A percentile compares a stretch with the other conserved stretches of the same genome.
Conservation (phyloP, 1,140 invertebrate genomes). For the Drosophila athabasca region DNA sequence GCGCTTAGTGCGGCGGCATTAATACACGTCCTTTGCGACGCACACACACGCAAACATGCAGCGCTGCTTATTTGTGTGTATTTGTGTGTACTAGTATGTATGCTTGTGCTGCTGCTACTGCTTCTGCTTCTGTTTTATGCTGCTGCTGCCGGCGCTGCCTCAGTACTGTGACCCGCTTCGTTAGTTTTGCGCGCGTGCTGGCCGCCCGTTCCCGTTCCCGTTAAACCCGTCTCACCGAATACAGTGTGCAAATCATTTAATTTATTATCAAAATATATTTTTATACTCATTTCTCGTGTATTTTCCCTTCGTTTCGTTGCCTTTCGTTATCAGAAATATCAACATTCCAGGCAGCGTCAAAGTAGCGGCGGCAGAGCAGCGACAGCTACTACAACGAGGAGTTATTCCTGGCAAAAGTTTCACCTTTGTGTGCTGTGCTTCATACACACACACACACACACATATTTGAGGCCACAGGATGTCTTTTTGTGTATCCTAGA, state of each 20-base stretch:
- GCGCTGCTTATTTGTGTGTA: conserved; percentile 8
- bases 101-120: conserved; percentile 20
- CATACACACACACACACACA: conserved; percentile 37
- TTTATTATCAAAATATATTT: conserved; percentile 79
- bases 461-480: conserved; percentile 55
- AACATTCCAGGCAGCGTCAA: conserved; percentile 29
- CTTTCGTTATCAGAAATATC: conserved; percentile 47
- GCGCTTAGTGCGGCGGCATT: conserved; percentile 75
- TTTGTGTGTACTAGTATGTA: conserved; percentile 4
- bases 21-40: conserved; percentile 54
- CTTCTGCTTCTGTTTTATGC: conserved; percentile 33
- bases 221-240: conserved; percentile 33
- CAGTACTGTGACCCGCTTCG: conserved; percentile 54
- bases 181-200: conserved; percentile 79
- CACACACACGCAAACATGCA: conserved; percentile 20
- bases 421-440: conserved; percentile 57
- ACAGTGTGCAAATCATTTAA: conserved; percentile 79
- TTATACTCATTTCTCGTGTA: conserved; percentile 69
- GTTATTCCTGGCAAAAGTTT: conserved; percentile 62
- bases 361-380: conserved; percentile 1
- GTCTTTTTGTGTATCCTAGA: conserved; percentile 81
- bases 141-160: conserved; percentile 44
- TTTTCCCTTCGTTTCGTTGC: conserved; percentile 42
- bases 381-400: conserved; percentile 44
- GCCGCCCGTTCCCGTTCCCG: conserved; percentile 5